These are phyloP conservation scores for Gallirallus australis DNA, from an alignment of 2,797 vertebrate species.

Conservation along the genomic window DNA sequence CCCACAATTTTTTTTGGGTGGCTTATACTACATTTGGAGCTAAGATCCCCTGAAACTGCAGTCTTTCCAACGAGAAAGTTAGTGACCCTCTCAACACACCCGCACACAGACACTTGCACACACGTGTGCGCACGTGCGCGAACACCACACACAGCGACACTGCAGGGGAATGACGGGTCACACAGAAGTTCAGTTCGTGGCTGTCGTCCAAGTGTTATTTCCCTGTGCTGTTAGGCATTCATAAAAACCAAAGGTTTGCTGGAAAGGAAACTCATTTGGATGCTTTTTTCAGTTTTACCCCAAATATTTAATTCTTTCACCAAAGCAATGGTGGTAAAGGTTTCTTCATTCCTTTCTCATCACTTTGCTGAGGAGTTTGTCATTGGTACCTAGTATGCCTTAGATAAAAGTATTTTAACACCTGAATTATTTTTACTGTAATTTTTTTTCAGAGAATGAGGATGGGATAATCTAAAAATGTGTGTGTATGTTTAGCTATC, in stretches of 20 bases:
- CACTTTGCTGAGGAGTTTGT: not conserved
- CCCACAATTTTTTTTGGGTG: not conserved
- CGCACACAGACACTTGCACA: not conserved
- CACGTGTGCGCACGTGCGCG: not conserved
- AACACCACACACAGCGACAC: not conserved
- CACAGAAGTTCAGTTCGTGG: constrained; percentile 3
- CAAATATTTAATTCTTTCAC: not conserved
- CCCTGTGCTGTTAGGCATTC: constrained; percentile 24
- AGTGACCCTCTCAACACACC: not conserved
- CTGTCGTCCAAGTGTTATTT: constrained; percentile 32
- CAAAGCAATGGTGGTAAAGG: not conserved
- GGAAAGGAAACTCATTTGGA: not conserved
- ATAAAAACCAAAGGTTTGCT: not conserved
- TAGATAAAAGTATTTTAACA: not conserved
- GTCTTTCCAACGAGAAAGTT: not conserved
- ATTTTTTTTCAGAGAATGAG: not conserved
- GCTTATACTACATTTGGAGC: not conserved
- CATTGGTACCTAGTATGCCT: not conserved
- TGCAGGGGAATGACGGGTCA: constrained; percentile 25
- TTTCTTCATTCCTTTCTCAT: not conserved
- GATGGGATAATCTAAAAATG: not conserved
- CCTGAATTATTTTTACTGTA: not conserved
- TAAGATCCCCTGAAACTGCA: fast-evolving
- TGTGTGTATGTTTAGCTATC: not conserved
- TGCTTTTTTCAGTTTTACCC: not conserved